Base-by-base conservation (phyloP, 2,888 invertebrate species). In the Eustalomyia histrio region DNA sequence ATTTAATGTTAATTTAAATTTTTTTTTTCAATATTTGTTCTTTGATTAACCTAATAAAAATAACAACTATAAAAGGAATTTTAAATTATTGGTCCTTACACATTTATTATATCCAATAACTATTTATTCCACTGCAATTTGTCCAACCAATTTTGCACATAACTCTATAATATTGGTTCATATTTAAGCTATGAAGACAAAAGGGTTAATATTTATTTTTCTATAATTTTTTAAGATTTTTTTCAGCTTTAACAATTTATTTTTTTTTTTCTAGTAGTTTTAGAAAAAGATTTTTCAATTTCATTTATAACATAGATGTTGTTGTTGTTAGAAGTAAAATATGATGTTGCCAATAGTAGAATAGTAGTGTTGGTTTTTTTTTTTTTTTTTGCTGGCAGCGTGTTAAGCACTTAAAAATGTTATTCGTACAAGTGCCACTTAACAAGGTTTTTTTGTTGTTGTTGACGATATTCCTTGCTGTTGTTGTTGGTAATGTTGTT, bases 331-430 rank as follows among this genome's bases (percentile, higher is more conserved):
- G 10, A 12, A 65, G 57, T 64, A 53, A 72, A 75, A 39, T 72
- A 67, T 57, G 39, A 29, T 72, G 74, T 61, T 81, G 74, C 78
- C 81, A 78, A 81, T 68, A 65, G 50, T 58, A 53, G 61, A 55
- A 55, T n/a, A 24, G 14, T 29, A 39, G 18, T 65, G 18, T 18
- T 60, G 39, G 65, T 55, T 8, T 53, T 57, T 24, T 16, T 63
- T 16, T 10, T 16, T 61, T 78, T 47, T 17, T 53, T 69, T 57
- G 76, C 76, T 82, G 69, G 69, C 68, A 82, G 72, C 79, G 73
- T 65, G 76, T 82, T 82, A 79, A 79, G 79, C 82, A 82, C 78
- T 81, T 78, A 75, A 72, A 76, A 78, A 75, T 81, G 65, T 81
- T 75, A 75, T 78, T 78, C 78, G 78, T 71, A 58, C 74, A 78